Evolutionary conservation across 2,888 invertebrate genomes (phyloP), one percentile per base, ranked within the genome.

Genomic region (Gibbula magus): DNA sequence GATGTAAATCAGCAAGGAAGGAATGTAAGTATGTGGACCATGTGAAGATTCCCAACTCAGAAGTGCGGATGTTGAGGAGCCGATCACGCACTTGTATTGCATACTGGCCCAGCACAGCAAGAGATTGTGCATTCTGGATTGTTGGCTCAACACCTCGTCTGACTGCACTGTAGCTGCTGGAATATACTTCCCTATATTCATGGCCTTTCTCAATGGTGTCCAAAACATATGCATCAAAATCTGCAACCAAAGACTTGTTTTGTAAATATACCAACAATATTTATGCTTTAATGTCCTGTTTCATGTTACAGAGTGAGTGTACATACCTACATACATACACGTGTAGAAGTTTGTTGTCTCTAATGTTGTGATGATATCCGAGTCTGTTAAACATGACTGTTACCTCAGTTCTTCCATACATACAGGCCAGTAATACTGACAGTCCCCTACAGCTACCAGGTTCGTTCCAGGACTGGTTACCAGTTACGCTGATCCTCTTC

Each of bases 161-260:
- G 70, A 70, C 70, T 70, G 35, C 20, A 35, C 39, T n/a, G 39
- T 35, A 29, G 20, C 20, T 39, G 39, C n/a, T 20, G 29, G 70
- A 70, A 35, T 35, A 20, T 39, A 70, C 39, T 56, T 54, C 22
- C 22, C 70, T 32, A 70, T 39, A 39, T 70, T 70, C 70, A 70
- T 70, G 70, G 70, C 70, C 70, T 70, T 70, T 70, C 35, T 70
- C n/a, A n/a, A 70, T 39, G 39, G 35, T 70, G 70, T 70, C 70
- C 35, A 70, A 70, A 70, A 70, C 32, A 70, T 70, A 70, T 70
- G 70, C 70, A 70, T 70, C 70, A 70, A 70, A 70, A 70, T 39
- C 70, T 70, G 70, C 70, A 70, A 70, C 70, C 70, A 70, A 70
- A 70, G 70, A 70, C 70, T 70, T 35, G 70, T 70, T 70, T 70